A percentile compares a stretch with the other conserved stretches of the same genome.
phyloP scores from a whole-genome alignment of 2,888 invertebrate genomes.

The Trissonchulus sp. region DNA sequence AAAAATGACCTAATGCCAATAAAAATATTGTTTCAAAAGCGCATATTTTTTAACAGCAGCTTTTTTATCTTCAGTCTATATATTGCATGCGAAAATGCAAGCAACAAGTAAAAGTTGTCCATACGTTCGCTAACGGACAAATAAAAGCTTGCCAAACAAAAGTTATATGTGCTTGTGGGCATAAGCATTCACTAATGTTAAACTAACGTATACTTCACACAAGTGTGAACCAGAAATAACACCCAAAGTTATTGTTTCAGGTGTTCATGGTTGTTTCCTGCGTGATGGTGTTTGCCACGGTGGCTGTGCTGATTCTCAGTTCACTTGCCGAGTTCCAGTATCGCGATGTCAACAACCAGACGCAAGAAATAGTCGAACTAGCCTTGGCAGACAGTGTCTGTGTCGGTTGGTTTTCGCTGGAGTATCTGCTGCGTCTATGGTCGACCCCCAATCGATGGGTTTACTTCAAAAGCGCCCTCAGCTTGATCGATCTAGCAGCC shows the following conservation, averaged over 20 bases:
- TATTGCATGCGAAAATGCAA: no score
- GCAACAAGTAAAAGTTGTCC: neutral
- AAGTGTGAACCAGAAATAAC: no score
- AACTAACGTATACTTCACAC: no score
- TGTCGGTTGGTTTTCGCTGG: slow-evolving; percentile 27
- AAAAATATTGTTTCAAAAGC: no score
- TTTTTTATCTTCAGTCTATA: no score
- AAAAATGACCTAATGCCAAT: no score
- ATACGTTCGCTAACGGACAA: no score
- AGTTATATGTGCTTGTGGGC: no score
- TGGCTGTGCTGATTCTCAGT: slow-evolving; percentile 25
- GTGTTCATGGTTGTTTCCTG: slow-evolving; percentile 21
- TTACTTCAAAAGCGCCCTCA: slow-evolving; percentile 24
- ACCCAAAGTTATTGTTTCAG: slow-evolving; percentile 20
- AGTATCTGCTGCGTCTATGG: slow-evolving; percentile 26
- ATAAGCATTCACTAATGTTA: no score
- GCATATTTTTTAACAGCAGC: no score
- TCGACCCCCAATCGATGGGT: slow-evolving; percentile 5
- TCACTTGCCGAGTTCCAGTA: slow-evolving; percentile 25
- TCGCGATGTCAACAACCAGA: neutral
- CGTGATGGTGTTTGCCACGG: slow-evolving; percentile 22
- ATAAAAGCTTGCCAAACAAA: no score
- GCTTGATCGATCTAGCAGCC: slow-evolving; percentile 24
- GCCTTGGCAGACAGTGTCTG: slow-evolving; percentile 20
- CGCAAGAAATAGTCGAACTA: neutral